phyloP scores from a whole-genome alignment of 1,140 invertebrate species.

The Bemisia tabaci region DNA sequence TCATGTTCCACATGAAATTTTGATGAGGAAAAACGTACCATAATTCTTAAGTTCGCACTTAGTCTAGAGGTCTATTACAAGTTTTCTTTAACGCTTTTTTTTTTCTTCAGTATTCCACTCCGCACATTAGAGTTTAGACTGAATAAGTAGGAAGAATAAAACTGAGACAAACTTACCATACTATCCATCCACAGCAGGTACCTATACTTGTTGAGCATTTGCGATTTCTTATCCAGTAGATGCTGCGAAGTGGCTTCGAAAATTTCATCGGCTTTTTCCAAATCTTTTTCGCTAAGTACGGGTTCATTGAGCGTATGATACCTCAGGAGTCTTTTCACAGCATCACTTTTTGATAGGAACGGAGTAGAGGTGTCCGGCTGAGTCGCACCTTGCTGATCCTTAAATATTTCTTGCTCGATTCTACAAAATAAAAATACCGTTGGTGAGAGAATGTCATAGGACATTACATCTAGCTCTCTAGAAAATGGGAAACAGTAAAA shows the following conservation, averaged over 20 bases:
- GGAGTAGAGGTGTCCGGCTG: constrained; percentile 63
- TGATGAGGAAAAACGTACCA: too few relatives aligned
- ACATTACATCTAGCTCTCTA: background rate
- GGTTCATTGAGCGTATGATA: constrained; percentile 70
- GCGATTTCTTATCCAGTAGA: constrained; percentile 55
- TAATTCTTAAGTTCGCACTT: too few relatives aligned
- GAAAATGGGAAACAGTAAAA: constrained; percentile 1
- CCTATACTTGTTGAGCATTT: constrained; percentile 64
- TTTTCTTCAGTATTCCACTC: too few relatives aligned
- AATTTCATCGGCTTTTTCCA: constrained; percentile 58
- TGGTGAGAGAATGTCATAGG: constrained; percentile 9
- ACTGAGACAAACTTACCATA: constrained; percentile 40
- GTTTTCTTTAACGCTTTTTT: too few relatives aligned
- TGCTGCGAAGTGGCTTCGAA: constrained; percentile 60
- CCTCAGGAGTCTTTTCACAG: constrained; percentile 59
- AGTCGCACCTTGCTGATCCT: constrained; percentile 60
- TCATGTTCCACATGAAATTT: too few relatives aligned
- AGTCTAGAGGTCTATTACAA: too few relatives aligned
- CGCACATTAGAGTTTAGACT: too few relatives aligned
- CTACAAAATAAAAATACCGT: constrained; percentile 32
- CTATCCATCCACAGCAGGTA: constrained; percentile 68
- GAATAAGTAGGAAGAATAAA: too few relatives aligned
- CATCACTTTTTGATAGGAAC: constrained; percentile 57
- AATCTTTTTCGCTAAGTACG: constrained; percentile 45
- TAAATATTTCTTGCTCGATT: constrained; percentile 59